Evolutionary conservation across 2,888 invertebrate species (phyloP).

Genomic region (Ethmia dodecea): DNA sequence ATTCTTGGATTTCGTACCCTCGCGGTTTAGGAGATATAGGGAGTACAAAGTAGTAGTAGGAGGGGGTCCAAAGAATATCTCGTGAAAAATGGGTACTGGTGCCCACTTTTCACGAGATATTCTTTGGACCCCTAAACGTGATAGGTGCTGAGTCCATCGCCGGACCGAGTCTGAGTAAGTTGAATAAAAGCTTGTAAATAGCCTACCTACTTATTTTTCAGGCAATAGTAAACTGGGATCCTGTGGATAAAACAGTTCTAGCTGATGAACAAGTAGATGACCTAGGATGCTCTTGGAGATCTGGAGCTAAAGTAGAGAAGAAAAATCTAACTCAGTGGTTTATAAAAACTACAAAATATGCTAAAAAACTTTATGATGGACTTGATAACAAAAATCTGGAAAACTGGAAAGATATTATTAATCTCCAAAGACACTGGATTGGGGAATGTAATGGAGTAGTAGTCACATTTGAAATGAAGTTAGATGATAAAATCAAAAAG

Average conservation of each 20-base stretch:
- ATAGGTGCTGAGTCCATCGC: no score
- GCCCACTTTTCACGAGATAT: no score
- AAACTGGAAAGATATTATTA: slow-evolving; percentile 91
- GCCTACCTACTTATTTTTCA: slow-evolving; percentile 41
- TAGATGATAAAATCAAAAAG: slow-evolving; percentile 30
- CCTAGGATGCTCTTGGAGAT: slow-evolving; percentile 95
- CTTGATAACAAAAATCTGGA: slow-evolving; percentile 81
- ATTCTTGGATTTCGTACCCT: no score
- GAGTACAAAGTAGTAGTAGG: no score
- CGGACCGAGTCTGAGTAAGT: no score
- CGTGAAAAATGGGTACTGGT: no score
- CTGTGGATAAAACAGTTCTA: slow-evolving; percentile 96
- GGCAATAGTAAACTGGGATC: slow-evolving; percentile 98
- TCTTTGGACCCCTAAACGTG: no score
- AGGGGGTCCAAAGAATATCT: no score
- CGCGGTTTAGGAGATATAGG: no score
- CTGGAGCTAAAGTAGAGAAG: slow-evolving; percentile 95
- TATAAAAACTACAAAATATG: slow-evolving; percentile 90
- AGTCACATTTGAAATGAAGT: slow-evolving; percentile 79
- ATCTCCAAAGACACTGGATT: slow-evolving; percentile 93
- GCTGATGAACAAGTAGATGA: slow-evolving; percentile 99
- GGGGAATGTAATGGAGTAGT: slow-evolving; percentile 89
- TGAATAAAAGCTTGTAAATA: no score
- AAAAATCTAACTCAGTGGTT: slow-evolving; percentile 96
- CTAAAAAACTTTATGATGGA: slow-evolving; percentile 84